Evolutionary conservation across 2,797 vertebrate species (phyloP).

Genomic region (Eutrigla gurnardus): DNA sequence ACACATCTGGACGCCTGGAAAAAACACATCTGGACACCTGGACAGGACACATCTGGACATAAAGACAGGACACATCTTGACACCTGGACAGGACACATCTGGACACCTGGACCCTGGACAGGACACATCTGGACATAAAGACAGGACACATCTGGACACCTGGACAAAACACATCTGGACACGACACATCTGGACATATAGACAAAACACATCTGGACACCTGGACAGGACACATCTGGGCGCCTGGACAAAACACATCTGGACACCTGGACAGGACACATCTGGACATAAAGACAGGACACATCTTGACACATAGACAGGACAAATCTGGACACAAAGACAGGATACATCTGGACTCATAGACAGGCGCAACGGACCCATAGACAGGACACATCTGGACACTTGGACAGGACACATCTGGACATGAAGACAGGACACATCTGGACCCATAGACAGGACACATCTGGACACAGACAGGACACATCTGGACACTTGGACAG

Average conservation of each 20-base stretch:
- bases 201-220: not conserved
- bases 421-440: no score
- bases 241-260: not conserved
- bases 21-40: not conserved
- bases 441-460: no score
- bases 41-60: not conserved
- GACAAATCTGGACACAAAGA: not conserved
- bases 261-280: not conserved
- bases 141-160: not conserved
- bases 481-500: not conserved
- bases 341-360: not conserved
- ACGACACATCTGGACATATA: not conserved
- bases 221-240: not conserved
- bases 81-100: not conserved
- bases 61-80: not conserved
- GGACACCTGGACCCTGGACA: not conserved
- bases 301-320: not conserved
- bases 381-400: not conserved
- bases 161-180: not conserved
- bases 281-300: not conserved
- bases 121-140: not conserved
- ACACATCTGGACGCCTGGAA: not conserved
- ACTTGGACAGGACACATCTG: not conserved
- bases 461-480: not conserved
- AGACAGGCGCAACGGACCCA: no score